phyloP scores from a whole-genome alignment of 2,888 invertebrate genomes.

The Itoplectis maculator region DNA sequence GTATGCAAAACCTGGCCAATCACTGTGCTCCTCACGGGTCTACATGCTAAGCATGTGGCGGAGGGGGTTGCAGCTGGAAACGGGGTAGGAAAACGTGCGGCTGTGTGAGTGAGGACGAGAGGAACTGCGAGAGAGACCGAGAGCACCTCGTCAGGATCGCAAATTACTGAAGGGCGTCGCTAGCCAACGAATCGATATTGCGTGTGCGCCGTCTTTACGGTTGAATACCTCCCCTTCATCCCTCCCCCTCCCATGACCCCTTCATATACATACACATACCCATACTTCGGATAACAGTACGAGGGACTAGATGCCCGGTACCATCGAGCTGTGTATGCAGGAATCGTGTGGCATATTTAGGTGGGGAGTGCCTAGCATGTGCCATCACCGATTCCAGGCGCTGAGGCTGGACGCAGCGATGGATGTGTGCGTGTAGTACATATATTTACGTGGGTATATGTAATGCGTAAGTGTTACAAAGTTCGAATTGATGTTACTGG shows the following conservation, averaged over 20 bases:
- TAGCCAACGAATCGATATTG: constrained; percentile 70
- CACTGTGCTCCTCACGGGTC: constrained; percentile 20
- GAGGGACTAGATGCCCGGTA: not conserved
- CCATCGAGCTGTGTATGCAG: constrained; percentile 14
- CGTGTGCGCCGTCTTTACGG: constrained; percentile 62
- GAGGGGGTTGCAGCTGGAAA: constrained; percentile 35
- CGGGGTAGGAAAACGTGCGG: constrained; percentile 51
- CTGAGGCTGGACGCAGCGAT: not conserved
- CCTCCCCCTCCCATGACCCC: not conserved
- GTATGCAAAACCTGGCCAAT: not conserved
- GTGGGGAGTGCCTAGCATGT: not conserved
- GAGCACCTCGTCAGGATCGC: constrained; percentile 58
- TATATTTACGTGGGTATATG: constrained; percentile 42
- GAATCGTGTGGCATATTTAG: not conserved
- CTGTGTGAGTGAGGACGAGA: constrained; percentile 51
- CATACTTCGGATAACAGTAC: not conserved
- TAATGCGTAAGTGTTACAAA: constrained; percentile 42
- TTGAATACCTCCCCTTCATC: constrained; percentile 11
- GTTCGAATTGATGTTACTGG: constrained; percentile 45
- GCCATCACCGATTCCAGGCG: not conserved
- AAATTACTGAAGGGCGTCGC: constrained; percentile 60
- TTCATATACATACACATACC: constrained; percentile 18
- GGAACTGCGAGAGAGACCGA: constrained; percentile 36
- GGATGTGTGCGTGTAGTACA: constrained; percentile 4
- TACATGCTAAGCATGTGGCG: constrained; percentile 28